phyloP scores from a whole-genome alignment of 2,113 vertebrate species.

The Vidua chalybeata region DNA sequence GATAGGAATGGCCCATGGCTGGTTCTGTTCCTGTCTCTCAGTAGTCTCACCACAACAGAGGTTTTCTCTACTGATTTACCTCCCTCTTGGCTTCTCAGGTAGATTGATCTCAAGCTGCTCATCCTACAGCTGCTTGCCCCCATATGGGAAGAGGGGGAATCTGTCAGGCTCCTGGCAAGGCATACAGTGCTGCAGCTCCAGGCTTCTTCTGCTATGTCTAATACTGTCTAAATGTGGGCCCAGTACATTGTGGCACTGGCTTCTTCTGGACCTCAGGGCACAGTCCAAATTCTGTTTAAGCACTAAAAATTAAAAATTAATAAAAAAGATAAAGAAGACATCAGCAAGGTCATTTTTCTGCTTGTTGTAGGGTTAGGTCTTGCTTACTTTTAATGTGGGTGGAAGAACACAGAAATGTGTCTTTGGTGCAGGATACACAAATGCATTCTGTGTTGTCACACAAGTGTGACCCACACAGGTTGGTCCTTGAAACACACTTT shows the following conservation, averaged over 20 bases:
- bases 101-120: not conserved
- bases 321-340: too few relatives aligned
- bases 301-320: not conserved
- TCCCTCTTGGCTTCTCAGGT: not conserved
- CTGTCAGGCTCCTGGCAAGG: not conserved
- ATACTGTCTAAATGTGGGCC: not conserved
- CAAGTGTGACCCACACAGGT: not conserved
- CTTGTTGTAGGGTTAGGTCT: not conserved
- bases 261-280: not conserved
- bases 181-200: rapidly evolving
- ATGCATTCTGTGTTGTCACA: not conserved
- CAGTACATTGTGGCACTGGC: not conserved
- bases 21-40: not conserved
- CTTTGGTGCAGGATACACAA: not conserved
- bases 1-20: not conserved
- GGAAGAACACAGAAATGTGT: not conserved
- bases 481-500: not conserved
- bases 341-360: not conserved
- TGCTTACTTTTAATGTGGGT: not conserved
- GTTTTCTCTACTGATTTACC: not conserved
- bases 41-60: not conserved
- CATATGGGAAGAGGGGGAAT: not conserved
- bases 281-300: not conserved
- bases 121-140: not conserved
- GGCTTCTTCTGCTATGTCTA: not conserved